Evolutionary conservation across 2,888 invertebrate species (phyloP).

Genomic region (Odontomyia ornata): DNA sequence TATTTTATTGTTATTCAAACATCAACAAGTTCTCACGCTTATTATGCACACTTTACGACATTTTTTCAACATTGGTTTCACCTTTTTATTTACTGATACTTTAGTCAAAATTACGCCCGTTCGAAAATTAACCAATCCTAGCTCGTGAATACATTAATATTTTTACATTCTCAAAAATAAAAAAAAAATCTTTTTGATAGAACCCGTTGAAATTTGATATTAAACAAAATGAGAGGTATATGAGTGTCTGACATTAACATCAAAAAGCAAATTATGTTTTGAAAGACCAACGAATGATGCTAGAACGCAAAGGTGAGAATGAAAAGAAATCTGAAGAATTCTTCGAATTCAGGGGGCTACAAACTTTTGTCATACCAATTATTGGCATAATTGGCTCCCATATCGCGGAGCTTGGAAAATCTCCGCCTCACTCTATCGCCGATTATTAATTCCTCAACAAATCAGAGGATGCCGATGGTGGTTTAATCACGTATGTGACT

Average conservation of each 20-base stretch:
- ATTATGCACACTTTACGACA: conserved; percentile 8
- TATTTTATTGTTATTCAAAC: conserved; percentile 26
- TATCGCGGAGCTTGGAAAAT: conserved; percentile 30
- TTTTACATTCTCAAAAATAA: conserved; percentile 15
- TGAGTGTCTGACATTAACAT: conserved; percentile 19
- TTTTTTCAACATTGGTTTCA: neutral
- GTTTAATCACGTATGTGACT: neutral
- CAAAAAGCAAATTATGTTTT: conserved; percentile 17
- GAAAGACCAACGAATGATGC: neutral
- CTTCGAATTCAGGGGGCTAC: conserved; percentile 41
- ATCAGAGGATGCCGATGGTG: conserved; percentile 26
- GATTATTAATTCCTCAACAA: conserved; percentile 36
- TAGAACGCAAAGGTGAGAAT: neutral
- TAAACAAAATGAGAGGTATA: neutral
- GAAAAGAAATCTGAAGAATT: conserved; percentile 22
- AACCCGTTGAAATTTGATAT: conserved; percentile 42
- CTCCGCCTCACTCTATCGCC: conserved; percentile 12
- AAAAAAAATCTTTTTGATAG: conserved; percentile 5
- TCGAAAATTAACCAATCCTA: conserved; percentile 11
- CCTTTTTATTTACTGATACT: neutral
- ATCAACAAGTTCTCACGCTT: conserved; percentile 33
- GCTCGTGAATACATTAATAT: conserved; percentile 31
- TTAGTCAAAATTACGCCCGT: neutral
- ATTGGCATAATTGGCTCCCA: conserved; percentile 42
- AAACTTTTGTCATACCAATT: conserved; percentile 44